Conservation (phyloP, 2,888 invertebrate species). For the Griposia aprilina region DNA sequence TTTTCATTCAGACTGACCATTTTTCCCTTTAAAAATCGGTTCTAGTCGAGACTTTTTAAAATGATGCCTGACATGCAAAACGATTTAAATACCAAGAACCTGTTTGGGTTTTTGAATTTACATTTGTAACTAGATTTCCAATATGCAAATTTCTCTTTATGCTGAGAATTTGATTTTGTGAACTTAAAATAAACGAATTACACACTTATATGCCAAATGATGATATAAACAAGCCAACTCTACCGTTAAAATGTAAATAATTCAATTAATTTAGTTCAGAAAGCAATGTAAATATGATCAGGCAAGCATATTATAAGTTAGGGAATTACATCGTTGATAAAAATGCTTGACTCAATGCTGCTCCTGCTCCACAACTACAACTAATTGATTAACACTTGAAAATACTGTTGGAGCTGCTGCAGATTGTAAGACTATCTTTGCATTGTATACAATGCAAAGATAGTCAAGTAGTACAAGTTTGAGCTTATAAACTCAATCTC, state of each 20-base stretch:
- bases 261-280: background rate
- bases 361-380: too few species aligned
- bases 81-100: slow-evolving; percentile 19
- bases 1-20: too few species aligned
- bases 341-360: too few species aligned
- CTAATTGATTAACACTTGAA: too few species aligned
- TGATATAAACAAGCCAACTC: background rate
- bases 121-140: slow-evolving; percentile 1
- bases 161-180: background rate
- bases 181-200: background rate
- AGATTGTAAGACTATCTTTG: too few species aligned
- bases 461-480: too few species aligned
- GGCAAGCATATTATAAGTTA: too few species aligned
- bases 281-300: background rate
- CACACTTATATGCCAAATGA: background rate
- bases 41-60: background rate
- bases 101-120: slow-evolving; percentile 7
- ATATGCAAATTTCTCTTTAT: background rate
- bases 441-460: too few species aligned
- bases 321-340: too few species aligned
- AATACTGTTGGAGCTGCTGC: too few species aligned
- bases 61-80: slow-evolving; percentile 8
- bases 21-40: background rate
- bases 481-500: too few species aligned
- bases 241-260: background rate